Evolutionary conservation across 2,797 vertebrate genomes (phyloP).

Genomic region (Tympanoctomys barrerae): DNA sequence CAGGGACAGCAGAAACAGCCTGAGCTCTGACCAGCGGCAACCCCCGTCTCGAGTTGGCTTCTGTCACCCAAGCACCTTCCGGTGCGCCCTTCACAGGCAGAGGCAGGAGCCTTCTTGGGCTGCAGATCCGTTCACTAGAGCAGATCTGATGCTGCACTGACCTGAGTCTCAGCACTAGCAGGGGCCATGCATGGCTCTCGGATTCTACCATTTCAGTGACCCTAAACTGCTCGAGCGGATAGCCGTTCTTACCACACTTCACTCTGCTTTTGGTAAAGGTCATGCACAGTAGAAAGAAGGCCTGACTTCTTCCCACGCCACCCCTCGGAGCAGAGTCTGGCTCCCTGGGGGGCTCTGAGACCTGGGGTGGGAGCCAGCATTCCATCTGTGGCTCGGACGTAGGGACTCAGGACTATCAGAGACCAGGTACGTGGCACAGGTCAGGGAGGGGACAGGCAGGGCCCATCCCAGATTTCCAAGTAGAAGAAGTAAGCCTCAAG

Average conservation of each 20-base stretch:
- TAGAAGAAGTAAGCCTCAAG: background rate
- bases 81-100: background rate
- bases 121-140: background rate
- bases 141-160: too few species aligned
- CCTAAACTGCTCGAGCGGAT: background rate
- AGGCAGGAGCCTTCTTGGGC: background rate
- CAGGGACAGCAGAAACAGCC: constrained; percentile 43
- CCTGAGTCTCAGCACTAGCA: background rate
- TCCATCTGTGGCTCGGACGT: background rate
- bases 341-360: background rate
- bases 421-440: background rate
- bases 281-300: background rate
- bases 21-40: background rate
- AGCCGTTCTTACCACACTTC: background rate
- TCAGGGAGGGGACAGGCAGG: background rate
- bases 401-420: background rate
- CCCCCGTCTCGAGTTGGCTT: background rate
- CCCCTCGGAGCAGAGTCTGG: background rate
- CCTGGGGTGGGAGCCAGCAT: background rate
- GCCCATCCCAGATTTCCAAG: background rate
- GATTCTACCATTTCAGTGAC: background rate
- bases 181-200: too few species aligned
- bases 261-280: background rate
- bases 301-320: background rate
- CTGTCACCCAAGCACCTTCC: background rate